Percentiles rank a stretch among this genome's conserved stretches.
Conservation (phyloP, 2,888 invertebrate genomes). For the Drosophila longiperda region DNA sequence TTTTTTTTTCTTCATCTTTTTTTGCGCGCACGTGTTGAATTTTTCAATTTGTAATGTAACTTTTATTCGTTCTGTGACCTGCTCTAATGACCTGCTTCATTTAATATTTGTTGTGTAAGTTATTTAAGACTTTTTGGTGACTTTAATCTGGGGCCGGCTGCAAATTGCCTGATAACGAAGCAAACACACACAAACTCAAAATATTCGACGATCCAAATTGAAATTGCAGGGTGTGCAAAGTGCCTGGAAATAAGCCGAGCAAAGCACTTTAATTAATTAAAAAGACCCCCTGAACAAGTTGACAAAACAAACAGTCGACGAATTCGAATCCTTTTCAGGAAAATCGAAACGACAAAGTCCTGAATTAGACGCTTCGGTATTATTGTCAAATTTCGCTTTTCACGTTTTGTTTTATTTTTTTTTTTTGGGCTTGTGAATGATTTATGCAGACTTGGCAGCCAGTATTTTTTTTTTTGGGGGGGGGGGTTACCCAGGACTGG, state of each 20-base stretch:
- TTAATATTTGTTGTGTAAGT: conserved; percentile 34
- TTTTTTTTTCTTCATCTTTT: background rate
- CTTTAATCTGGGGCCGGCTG: conserved; percentile 36
- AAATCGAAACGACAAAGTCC: conserved; percentile 73
- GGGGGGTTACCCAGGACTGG: background rate
- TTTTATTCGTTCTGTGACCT: conserved; percentile 37
- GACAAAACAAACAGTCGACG: conserved; percentile 53
- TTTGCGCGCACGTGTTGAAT: conserved; percentile 60
- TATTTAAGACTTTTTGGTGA: conserved; percentile 38
- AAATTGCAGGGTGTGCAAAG: conserved; percentile 66
- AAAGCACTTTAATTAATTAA: conserved; percentile 78
- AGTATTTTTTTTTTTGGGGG: too few species aligned
- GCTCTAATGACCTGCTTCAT: conserved; percentile 69
- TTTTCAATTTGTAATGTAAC: conserved; percentile 70
- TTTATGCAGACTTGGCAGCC: conserved; percentile 71
- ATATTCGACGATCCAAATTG: conserved; percentile 64
- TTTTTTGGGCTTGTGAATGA: conserved; percentile 63
- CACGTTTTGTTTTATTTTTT: conserved; percentile 12
- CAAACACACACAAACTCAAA: conserved; percentile 58
- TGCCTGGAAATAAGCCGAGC: conserved; percentile 64
- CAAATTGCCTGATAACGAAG: conserved; percentile 42
- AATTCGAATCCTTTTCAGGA: conserved; percentile 58
- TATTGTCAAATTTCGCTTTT: conserved; percentile 65
- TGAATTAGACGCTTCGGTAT: conserved; percentile 68
- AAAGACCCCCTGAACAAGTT: conserved; percentile 51